Percentiles rank a stretch among this genome's conserved stretches.
phyloP scores from a whole-genome alignment of 2,888 invertebrate genomes.

The Coecobrya sp. region DNA sequence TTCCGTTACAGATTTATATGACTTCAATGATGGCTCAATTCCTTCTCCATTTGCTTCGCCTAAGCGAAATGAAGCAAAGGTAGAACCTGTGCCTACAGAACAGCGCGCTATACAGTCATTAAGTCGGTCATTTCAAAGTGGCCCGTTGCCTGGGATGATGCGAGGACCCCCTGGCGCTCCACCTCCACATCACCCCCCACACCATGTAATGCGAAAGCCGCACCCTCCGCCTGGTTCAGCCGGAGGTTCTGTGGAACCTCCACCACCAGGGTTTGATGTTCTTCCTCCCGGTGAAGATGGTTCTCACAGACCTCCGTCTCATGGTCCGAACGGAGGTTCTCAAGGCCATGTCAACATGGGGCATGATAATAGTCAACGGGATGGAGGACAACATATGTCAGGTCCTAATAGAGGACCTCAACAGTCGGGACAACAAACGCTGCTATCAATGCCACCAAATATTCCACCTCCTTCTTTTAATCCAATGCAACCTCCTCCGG shows the following conservation, averaged over 20 bases:
- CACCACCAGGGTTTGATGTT: slow-evolving; percentile 84
- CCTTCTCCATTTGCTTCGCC: slow-evolving; percentile 85
- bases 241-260: slow-evolving; percentile 73
- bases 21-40: slow-evolving; percentile 85
- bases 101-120: slow-evolving; percentile 64
- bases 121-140: slow-evolving; percentile 47
- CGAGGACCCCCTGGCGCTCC: slow-evolving; percentile 47
- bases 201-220: slow-evolving; percentile 63
- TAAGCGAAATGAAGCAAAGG: slow-evolving; percentile 45
- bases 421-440: slow-evolving; percentile 5
- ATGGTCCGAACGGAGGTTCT: slow-evolving; percentile 48
- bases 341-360: not conserved
- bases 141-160: slow-evolving; percentile 73
- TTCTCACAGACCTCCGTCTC: slow-evolving; percentile 48
- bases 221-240: slow-evolving; percentile 8
- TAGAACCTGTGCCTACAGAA: slow-evolving; percentile 57
- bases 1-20: slow-evolving; percentile 83
- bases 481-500: slow-evolving; percentile 85
- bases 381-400: slow-evolving; percentile 23
- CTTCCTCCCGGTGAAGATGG: slow-evolving; percentile 84
- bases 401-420: slow-evolving; percentile 49
- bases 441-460: slow-evolving; percentile 64
- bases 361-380: not conserved
- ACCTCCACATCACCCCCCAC: slow-evolving; percentile 64
- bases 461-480: slow-evolving; percentile 83